Evolutionary conservation across 2,888 invertebrate genomes (phyloP).

Genomic region (Bedellia somnulentella): DNA sequence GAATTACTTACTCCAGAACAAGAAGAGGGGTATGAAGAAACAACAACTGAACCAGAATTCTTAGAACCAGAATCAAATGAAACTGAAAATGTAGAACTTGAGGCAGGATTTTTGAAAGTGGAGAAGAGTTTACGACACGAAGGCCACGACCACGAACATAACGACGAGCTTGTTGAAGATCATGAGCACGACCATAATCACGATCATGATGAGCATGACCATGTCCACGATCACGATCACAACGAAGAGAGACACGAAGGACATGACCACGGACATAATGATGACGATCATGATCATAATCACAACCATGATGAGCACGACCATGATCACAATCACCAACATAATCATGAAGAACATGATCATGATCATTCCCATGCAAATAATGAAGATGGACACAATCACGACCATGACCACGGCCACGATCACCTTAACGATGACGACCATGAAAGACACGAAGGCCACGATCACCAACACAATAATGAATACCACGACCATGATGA

Average conservation of each 20-base stretch:
- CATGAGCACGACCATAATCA: slow-evolving; percentile 2
- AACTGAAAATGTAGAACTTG: too few relatives aligned
- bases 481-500: slow-evolving; percentile 2
- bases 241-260: neutral
- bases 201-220: slow-evolving; percentile 1
- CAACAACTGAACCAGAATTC: too few relatives aligned
- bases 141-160: slow-evolving; percentile 4
- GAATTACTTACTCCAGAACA: slow-evolving; percentile 20
- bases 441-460: neutral
- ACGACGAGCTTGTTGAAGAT: neutral
- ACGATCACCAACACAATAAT: too few relatives aligned
- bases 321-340: neutral
- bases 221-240: slow-evolving; percentile 3
- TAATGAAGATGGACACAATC: slow-evolving; percentile 1
- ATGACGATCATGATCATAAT: slow-evolving; percentile 1
- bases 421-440: slow-evolving; percentile 3
- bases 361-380: slow-evolving; percentile 2
- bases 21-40: slow-evolving; percentile 4
- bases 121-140: too few relatives aligned
- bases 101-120: too few relatives aligned
- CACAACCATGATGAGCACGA: slow-evolving; percentile 5
- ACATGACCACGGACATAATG: slow-evolving; percentile 1
- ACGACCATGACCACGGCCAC: slow-evolving; percentile 3
- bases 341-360: slow-evolving; percentile 5
- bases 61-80: too few relatives aligned